Percentiles rank a stretch among this genome's conserved stretches.
Evolutionary conservation across 64 coral and sea anemone species (phyloP).

Genomic region (Anthopleura sola): DNA sequence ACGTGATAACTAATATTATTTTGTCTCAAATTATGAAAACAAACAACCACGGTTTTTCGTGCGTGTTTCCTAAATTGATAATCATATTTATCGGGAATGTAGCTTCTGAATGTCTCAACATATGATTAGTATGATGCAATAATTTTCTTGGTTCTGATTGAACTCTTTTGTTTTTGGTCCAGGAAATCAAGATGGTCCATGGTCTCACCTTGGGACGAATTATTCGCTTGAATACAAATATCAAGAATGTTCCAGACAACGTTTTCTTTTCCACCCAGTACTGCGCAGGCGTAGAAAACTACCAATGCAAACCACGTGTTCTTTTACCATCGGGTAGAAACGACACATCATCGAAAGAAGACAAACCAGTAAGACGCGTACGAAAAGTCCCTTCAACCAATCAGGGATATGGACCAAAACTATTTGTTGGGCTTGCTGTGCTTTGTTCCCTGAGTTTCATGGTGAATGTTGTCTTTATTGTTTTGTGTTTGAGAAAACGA

Average conservation of each 20-base stretch:
- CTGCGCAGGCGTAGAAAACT: conserved; percentile 52
- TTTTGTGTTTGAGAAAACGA: not conserved
- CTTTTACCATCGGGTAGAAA: not conserved
- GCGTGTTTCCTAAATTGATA: no score
- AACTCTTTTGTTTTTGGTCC: not conserved
- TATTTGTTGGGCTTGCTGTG: not conserved
- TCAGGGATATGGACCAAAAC: not conserved
- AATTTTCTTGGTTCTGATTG: no score
- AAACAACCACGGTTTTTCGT: no score
- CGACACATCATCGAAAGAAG: not conserved
- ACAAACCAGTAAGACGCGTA: not conserved
- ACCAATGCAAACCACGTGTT: conserved; percentile 50
- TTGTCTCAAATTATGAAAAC: no score
- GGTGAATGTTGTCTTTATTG: not conserved
- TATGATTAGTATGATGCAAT: no score
- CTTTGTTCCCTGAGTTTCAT: not conserved
- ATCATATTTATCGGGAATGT: no score
- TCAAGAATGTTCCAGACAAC: conserved; percentile 59
- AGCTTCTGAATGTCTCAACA: no score
- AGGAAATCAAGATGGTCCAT: conserved; percentile 72
- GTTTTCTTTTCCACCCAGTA: conserved; percentile 65
- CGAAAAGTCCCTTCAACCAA: not conserved
- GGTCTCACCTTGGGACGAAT: conserved; percentile 70
- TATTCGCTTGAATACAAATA: conserved; percentile 61
- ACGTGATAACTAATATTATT: no score